Conservation (phyloP, 2,113 vertebrate species). For the Caracal caracal region DNA sequence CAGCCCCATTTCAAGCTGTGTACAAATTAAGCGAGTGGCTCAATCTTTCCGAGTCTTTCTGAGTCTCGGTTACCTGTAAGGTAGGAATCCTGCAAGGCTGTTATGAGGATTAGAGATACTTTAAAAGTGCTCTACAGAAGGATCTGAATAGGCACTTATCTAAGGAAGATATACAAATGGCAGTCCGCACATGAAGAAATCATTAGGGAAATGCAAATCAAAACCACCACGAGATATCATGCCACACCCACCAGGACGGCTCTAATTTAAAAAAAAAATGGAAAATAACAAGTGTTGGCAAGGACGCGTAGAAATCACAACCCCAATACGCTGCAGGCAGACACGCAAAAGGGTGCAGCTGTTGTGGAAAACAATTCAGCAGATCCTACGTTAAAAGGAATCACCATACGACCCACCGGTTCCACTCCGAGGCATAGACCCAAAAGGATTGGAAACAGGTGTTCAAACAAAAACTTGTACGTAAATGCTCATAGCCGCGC, state of each 20-base stretch:
- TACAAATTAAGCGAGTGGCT: constrained; percentile 3
- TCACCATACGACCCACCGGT: neutral
- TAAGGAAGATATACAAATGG: constrained; percentile 15
- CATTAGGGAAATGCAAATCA: neutral
- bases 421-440: neutral
- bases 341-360: neutral
- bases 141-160: constrained; percentile 12
- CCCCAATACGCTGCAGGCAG: neutral
- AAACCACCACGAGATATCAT: constrained; percentile 29
- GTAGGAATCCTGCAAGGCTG: neutral
- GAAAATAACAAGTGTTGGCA: neutral
- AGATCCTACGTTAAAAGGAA: neutral
- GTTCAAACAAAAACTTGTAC: neutral
- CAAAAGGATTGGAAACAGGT: neutral
- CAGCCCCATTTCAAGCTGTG: neutral
- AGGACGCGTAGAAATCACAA: neutral
- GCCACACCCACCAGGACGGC: neutral
- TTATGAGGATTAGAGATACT: constrained; percentile 6
- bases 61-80: constrained; percentile 20
- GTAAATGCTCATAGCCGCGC: neutral
- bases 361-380: neutral
- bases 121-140: constrained; percentile 19
- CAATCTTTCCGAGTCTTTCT: neutral
- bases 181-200: constrained; percentile 22
- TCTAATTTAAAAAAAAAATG: neutral